phyloP scores from a whole-genome alignment of 1,140 invertebrate species.

The Papilio glaucus region DNA sequence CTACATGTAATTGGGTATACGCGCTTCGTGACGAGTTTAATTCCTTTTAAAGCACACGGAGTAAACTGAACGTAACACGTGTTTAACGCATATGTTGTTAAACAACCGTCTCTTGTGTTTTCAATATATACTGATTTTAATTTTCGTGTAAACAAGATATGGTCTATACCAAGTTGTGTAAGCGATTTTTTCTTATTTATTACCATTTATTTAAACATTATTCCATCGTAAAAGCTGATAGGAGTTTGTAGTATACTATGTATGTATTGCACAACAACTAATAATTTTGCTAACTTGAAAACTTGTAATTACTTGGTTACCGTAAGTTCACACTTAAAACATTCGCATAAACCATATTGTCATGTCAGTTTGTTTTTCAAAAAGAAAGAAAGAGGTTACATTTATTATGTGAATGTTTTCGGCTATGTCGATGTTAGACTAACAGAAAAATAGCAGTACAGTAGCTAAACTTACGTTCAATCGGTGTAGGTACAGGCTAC shows the following conservation, averaged over 20 bases:
- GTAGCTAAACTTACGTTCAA: too few relatives aligned
- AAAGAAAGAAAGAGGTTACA: too few relatives aligned
- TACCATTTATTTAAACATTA: neutral
- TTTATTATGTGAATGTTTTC: too few relatives aligned
- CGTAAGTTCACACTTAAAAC: too few relatives aligned
- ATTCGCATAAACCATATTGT: too few relatives aligned
- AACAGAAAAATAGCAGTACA: too few relatives aligned
- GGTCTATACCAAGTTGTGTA: neutral
- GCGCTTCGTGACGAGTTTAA: slow-evolving; percentile 28
- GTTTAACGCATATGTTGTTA: neutral
- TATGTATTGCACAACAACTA: neutral
- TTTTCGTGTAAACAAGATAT: slow-evolving; percentile 22
- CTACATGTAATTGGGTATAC: slow-evolving; percentile 36
- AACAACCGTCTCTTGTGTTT: slow-evolving; percentile 4
- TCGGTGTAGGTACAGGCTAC: too few relatives aligned
- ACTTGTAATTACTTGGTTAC: too few relatives aligned
- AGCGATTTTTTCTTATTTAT: neutral
- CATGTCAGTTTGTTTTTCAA: too few relatives aligned
- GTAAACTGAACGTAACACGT: slow-evolving; percentile 25
- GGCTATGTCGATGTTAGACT: too few relatives aligned
- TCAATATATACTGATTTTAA: slow-evolving; percentile 2
- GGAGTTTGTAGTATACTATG: neutral
- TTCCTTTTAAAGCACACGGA: slow-evolving; percentile 1
- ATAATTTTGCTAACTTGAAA: neutral
- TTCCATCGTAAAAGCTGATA: too few relatives aligned